Base-by-base conservation (phyloP, 2,888 invertebrate genomes). In the Epinotia nisella region DNA sequence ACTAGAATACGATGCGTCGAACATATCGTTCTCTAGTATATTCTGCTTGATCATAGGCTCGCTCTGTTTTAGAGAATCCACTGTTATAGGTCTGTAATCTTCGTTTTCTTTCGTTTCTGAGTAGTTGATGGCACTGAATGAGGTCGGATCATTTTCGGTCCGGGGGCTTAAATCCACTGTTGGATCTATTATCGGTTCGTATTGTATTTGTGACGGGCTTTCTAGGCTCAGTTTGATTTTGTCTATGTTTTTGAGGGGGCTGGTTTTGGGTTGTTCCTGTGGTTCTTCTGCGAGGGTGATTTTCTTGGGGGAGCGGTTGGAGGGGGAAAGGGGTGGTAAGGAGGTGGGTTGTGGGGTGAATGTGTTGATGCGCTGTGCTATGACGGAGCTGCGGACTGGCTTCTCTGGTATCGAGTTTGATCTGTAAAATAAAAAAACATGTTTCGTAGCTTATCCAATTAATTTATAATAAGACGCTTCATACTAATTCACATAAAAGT, bases 301-400 rank as follows among this genome's bases (percentile, higher is more conserved):
- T 74, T 82, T 86, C 49, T 75, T 72, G 55, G 73, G 74, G 10
- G 75, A 45, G 17, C 29, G 19, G 49, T n/a, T 45, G 64, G 56
- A 64, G 59, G 72, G 53, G 19, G 75, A 66, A 0, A 71, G 55
- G 2, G 75, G 75, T 74, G 87, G 82, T 1, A 81, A 82, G 0
- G 85, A 83, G 4, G 79, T 80, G 0, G 86, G 84, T 0, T 80
- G 81, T 0, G 83, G 78, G 2, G 89, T 87, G 85, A 95, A 94
- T 9, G 94, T 93, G 86, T 95, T 95, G 75, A 95, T 95, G 53
- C 95, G 93, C 82, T 95, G 95, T 15, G 95, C 94, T 81, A 96
- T 94, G 10, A 95, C 94, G 0, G 96, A 96, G 84, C 94, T 95
- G 59, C 96, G 94, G 39, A 95, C 93, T 5, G 96, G 96, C 77